Base-by-base conservation (phyloP, 2,113 vertebrate genomes). In the Danionella cerebrum region DNA sequence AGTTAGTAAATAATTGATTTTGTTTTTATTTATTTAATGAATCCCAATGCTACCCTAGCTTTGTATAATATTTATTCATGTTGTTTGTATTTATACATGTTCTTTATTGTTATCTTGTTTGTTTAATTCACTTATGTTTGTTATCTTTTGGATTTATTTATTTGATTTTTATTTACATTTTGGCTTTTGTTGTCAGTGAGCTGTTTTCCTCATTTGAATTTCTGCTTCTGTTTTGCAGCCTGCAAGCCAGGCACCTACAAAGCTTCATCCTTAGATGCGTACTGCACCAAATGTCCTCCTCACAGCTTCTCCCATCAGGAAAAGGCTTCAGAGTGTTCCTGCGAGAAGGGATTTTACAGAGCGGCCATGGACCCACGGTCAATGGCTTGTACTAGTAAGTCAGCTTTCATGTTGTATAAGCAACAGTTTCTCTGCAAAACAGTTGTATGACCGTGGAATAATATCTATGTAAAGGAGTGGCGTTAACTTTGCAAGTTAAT, bases 331-430 rank as follows among this genome's bases (percentile, higher is more conserved):
- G 88, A 91, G 72, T 91, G 90, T 29, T 63, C 84, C 3, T 91
- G 90, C 13, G 88, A 90, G 70, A 87, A 80, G 69, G 83, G 87
- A 24, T 91, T 81, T 82, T 76, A 90, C 78, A 84, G 89, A 1
- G 84, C 89, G 0, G 87, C 88, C 70, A 66, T 71, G 0, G 90
- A 91, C 79, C 86, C 88, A 1, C 85, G 85, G 63, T 87, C 87
- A 24, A 87, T 87, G 84, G 74, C 90, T 44, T 91, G 90, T 78
- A 90, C 90, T 58, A 82, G 90, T 91, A 71, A 90, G 90, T 87
- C 12, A 5, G 16, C 21, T n/a, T n/a, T n/a, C n/a, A n/a, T n/a
- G n/a, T n/a, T n/a, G n/a, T n/a, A n/a, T n/a, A n/a, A n/a, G n/a
- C n/a, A n/a, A n/a, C n/a, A n/a, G n/a, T n/a, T n/a, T n/a, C n/a